Conservation (phyloP, 2,797 vertebrate genomes). For the Phrynocephalus forsythii region DNA sequence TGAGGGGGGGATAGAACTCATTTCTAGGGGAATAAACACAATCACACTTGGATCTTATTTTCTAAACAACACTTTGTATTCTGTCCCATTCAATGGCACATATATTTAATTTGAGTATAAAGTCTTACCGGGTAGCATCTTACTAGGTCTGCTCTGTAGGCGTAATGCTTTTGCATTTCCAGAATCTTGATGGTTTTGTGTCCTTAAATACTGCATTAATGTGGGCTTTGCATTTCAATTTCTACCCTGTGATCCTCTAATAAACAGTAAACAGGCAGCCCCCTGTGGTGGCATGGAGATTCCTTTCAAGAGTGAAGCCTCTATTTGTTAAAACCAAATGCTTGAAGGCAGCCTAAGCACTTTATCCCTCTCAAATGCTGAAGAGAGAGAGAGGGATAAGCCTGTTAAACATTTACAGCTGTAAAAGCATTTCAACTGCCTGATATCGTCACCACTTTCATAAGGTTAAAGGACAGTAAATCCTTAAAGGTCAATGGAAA, state of each 20-base stretch:
- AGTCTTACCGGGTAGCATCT: neutral
- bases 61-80: neutral
- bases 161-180: neutral
- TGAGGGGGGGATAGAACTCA: neutral
- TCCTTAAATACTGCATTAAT: slow-evolving; percentile 13
- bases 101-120: neutral
- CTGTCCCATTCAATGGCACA: neutral
- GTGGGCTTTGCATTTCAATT: slow-evolving; percentile 31
- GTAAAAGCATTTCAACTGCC: slow-evolving; percentile 15
- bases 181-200: neutral
- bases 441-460: slow-evolving; percentile 15
- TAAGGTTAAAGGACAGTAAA: slow-evolving; percentile 35
- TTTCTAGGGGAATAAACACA: neutral
- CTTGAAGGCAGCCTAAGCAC: slow-evolving; percentile 22
- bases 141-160: too few relatives aligned
- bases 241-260: slow-evolving; percentile 27
- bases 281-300: neutral
- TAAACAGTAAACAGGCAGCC: slow-evolving; percentile 37
- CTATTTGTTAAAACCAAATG: slow-evolving; percentile 41
- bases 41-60: neutral
- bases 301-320: slow-evolving; percentile 20
- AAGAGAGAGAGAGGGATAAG: neutral
- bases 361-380: slow-evolving; percentile 25
- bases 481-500: slow-evolving; percentile 17
- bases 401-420: slow-evolving; percentile 29